phyloP scores from a whole-genome alignment of 2,888 invertebrate genomes.

The Lomographa bimaculata region DNA sequence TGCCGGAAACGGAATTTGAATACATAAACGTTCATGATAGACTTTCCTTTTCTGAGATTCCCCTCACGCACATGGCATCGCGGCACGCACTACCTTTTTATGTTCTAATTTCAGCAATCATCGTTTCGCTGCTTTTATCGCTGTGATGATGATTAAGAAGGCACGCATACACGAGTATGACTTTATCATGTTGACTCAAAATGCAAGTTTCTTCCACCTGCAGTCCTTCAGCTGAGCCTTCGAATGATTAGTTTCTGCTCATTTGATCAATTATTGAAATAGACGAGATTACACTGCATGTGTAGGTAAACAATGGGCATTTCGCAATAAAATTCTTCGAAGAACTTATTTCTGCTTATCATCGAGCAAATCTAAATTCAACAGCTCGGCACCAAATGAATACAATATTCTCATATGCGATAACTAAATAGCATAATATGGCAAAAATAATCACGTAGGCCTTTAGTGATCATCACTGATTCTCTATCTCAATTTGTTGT shows the following conservation, averaged over 20 bases:
- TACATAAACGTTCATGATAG: constrained; percentile 14
- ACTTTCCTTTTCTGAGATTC: constrained; percentile 30
- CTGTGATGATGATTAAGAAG: constrained; percentile 2
- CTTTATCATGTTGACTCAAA: constrained; percentile 1
- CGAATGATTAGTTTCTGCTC: constrained; percentile 11
- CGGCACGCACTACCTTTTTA: constrained; percentile 27
- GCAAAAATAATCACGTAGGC: constrained; percentile 15
- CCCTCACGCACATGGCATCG: constrained; percentile 26
- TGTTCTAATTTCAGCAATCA: constrained; percentile 10
- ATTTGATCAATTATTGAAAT: constrained; percentile 18
- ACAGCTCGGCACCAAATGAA: not conserved
- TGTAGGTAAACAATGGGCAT: no score
- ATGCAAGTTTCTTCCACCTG: not conserved
- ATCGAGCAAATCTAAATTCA: constrained; percentile 8
- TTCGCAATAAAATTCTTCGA: constrained; percentile 11
- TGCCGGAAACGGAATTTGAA: constrained; percentile 36
- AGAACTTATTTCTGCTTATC: not conserved
- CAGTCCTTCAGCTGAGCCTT: not conserved
- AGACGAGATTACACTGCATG: no score
- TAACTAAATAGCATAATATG: constrained; percentile 6
- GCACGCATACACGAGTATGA: not conserved
- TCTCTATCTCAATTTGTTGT: not conserved
- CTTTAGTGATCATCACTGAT: constrained; percentile 3
- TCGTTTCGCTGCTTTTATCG: constrained; percentile 1
- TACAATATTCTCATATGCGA: constrained; percentile 23